phyloP scores from a whole-genome alignment of 2,888 invertebrate genomes.

The Orthonevra nobilis region DNA sequence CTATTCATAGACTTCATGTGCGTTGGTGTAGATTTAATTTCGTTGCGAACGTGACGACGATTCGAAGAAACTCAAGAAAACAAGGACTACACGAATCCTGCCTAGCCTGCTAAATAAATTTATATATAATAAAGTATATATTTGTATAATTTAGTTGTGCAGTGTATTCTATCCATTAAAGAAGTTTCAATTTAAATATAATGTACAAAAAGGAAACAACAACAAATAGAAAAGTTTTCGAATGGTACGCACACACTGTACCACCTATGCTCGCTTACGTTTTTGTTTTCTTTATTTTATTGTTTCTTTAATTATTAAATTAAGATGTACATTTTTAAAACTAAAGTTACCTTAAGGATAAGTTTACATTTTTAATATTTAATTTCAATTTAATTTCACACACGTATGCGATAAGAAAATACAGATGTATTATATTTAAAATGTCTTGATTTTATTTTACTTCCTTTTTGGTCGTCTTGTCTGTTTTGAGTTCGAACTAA shows the following conservation, averaged over 20 bases:
- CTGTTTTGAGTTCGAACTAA: too few species aligned
- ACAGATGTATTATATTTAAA: constrained; percentile 33
- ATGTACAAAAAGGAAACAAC: background rate
- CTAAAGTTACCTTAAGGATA: constrained; percentile 64
- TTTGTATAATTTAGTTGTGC: too few species aligned
- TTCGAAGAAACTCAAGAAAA: constrained; percentile 29
- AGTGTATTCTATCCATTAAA: constrained; percentile 38
- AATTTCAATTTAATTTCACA: constrained; percentile 20
- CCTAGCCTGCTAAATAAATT: constrained; percentile 51
- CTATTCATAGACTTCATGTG: background rate
- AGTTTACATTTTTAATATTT: constrained; percentile 48
- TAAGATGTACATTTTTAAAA: constrained; percentile 49
- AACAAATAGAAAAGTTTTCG: background rate
- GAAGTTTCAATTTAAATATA: constrained; percentile 11
- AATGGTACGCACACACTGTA: constrained; percentile 13
- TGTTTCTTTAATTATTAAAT: constrained; percentile 8
- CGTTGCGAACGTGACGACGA: constrained; percentile 2
- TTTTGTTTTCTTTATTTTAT: constrained; percentile 11
- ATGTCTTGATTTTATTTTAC: background rate
- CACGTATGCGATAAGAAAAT: constrained; percentile 53
- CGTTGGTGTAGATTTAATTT: constrained; percentile 31
- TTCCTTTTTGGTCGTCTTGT: constrained; percentile 1
- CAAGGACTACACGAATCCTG: constrained; percentile 40
- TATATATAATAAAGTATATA: constrained; percentile 15
- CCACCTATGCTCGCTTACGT: background rate